These are phyloP conservation scores for Gryllus longicercus DNA, from an alignment of 2,888 invertebrate genomes.

Conservation along the genomic window DNA sequence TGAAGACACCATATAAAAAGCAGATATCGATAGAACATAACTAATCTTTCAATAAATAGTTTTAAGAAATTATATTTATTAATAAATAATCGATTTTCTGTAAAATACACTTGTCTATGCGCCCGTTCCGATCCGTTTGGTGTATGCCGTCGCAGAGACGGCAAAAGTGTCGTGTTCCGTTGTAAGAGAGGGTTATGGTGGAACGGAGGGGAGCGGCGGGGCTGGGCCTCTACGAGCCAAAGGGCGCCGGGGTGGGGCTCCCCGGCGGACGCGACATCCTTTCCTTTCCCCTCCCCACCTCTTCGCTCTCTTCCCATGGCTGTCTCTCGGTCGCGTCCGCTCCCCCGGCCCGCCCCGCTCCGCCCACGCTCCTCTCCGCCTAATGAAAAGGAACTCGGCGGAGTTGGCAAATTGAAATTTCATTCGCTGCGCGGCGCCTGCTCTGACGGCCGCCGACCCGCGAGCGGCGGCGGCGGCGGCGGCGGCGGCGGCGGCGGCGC, in stretches of 20 bases:
- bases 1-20: no score
- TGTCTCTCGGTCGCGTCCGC: background rate
- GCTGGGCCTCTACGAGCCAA: background rate
- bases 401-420: constrained; percentile 17
- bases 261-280: background rate
- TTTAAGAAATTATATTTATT: no score
- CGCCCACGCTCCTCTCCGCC: background rate
- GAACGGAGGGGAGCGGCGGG: no score
- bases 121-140: no score
- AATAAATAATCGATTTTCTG: no score
- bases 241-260: background rate
- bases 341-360: background rate
- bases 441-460: background rate
- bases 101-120: no score
- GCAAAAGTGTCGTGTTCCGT: no score
- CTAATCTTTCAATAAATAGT: no score
- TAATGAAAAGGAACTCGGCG: constrained; percentile 17
- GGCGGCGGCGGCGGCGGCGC: background rate
- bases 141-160: no score
- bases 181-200: no score
- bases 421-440: background rate
- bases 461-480: background rate
- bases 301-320: background rate
- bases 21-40: no score
- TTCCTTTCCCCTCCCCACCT: no score